Conservation (phyloP, 1,140 invertebrate genomes). For the Pararge aegeria region DNA sequence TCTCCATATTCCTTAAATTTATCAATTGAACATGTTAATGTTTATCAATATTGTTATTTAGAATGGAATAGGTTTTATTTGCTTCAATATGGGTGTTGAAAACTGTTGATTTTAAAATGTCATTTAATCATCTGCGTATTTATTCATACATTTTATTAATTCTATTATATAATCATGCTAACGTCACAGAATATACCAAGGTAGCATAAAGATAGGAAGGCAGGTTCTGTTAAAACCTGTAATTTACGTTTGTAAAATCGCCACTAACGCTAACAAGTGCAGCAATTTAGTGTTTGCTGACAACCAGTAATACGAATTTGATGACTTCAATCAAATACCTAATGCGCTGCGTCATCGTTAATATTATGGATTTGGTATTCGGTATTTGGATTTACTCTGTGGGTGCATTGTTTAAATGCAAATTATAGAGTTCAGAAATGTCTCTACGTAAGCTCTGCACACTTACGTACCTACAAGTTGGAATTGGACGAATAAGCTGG, state of each 20-base stretch:
- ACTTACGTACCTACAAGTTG: too few relatives aligned
- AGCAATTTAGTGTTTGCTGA: conserved; percentile 16
- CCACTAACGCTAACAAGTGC: conserved; percentile 13
- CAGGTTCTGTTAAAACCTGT: neutral
- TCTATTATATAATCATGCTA: neutral
- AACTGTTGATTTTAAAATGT: too few relatives aligned
- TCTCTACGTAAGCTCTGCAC: too few relatives aligned
- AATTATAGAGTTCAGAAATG: neutral
- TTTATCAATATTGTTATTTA: too few relatives aligned
- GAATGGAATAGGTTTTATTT: too few relatives aligned
- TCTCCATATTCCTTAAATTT: too few relatives aligned
- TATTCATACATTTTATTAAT: too few relatives aligned
- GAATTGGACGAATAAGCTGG: too few relatives aligned
- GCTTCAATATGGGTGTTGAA: too few relatives aligned
- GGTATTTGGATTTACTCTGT: neutral
- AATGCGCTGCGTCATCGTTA: conserved; percentile 3
- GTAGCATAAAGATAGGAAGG: neutral
- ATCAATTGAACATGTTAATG: too few relatives aligned
- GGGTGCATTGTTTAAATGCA: neutral
- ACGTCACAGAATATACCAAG: too few relatives aligned
- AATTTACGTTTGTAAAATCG: conserved; percentile 11
- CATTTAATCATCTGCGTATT: too few relatives aligned
- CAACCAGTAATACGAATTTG: conserved; percentile 41
- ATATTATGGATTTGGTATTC: neutral
- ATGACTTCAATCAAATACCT: conserved; percentile 30